These are phyloP conservation scores for Hipparchia semele DNA, from an alignment of 2,888 invertebrate genomes.

Conservation along the genomic window DNA sequence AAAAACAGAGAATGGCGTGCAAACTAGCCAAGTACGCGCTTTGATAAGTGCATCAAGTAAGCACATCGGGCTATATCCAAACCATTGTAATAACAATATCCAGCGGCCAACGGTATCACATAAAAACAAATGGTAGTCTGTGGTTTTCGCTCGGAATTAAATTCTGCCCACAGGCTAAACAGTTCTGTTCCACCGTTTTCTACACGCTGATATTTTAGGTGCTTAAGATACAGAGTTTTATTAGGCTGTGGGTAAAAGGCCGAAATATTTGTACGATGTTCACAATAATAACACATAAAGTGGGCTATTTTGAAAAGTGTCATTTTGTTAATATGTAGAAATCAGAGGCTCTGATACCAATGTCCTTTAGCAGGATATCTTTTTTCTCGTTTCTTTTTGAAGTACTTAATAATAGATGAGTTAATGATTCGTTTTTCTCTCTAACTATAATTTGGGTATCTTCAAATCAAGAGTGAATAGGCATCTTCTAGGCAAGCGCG, in stretches of 20 bases:
- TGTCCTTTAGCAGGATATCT: constrained; percentile 26
- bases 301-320: constrained; percentile 60
- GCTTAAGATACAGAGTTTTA: not conserved
- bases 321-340: constrained; percentile 56
- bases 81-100: constrained; percentile 68
- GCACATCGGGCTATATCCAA: constrained; percentile 53
- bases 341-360: constrained; percentile 49
- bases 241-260: constrained; percentile 45
- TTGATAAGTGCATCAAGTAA: constrained; percentile 57
- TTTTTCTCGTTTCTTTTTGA: not conserved
- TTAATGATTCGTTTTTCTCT: too few relatives aligned
- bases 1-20: constrained; percentile 33
- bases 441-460: too few relatives aligned
- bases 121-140: constrained; percentile 71
- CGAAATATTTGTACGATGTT: constrained; percentile 52
- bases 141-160: constrained; percentile 60
- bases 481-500: too few relatives aligned
- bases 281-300: constrained; percentile 65
- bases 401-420: not conserved
- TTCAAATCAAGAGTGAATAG: too few relatives aligned
- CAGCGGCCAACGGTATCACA: constrained; percentile 58
- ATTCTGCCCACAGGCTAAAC: constrained; percentile 46
- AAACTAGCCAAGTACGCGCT: constrained; percentile 44
- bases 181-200: not conserved
- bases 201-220: constrained; percentile 28